Conservation (phyloP, 2,888 invertebrate species). For the Nomada ferruginata region DNA sequence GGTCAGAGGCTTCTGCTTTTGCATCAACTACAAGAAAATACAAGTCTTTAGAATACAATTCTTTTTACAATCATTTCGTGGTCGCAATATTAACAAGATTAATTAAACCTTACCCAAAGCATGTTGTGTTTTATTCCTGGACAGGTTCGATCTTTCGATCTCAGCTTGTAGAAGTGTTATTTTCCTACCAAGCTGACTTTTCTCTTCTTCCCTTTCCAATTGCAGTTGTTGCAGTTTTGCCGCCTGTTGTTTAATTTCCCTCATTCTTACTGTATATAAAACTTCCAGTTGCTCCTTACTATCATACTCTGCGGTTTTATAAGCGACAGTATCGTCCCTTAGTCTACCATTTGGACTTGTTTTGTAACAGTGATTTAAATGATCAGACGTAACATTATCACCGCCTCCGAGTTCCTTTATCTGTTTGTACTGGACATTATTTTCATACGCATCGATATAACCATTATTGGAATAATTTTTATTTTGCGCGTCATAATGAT, state of each 20-base stretch:
- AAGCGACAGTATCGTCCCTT: conserved; percentile 71
- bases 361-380: conserved; percentile 78
- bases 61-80: neutral
- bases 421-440: conserved; percentile 70
- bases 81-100: neutral
- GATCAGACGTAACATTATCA: conserved; percentile 75
- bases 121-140: conserved; percentile 87
- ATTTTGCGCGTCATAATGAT: conserved; percentile 75
- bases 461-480: conserved; percentile 78
- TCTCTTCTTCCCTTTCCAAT: conserved; percentile 76
- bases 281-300: conserved; percentile 84
- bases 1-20: conserved; percentile 77
- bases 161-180: conserved; percentile 87
- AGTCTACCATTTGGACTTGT: conserved; percentile 76
- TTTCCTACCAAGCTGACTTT: conserved; percentile 86
- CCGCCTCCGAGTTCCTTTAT: conserved; percentile 73
- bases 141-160: conserved; percentile 86
- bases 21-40: conserved; percentile 75
- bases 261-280: conserved; percentile 82
- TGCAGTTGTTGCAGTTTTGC: conserved; percentile 76
- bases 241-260: conserved; percentile 80
- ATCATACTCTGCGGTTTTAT: conserved; percentile 76
- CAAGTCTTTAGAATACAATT: conserved; percentile 8
- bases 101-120: conserved; percentile 85
- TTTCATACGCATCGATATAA: conserved; percentile 75